Percentiles rank a stretch among this genome's conserved stretches.
Conservation (phyloP, 64 coral and sea anemone genomes). For the Stichodactyla helianthus region DNA sequence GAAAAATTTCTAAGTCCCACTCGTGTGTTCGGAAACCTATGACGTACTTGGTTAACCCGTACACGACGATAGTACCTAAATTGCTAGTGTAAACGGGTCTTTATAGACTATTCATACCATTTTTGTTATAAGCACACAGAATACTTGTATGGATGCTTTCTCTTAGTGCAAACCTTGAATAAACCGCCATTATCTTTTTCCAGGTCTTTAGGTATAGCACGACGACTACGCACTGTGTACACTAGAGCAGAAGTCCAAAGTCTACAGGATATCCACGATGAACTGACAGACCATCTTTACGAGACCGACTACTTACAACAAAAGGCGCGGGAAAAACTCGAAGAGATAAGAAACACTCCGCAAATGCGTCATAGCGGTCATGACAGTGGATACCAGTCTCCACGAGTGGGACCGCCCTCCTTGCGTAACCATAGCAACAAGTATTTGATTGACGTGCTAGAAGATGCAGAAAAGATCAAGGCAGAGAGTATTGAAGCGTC, state of each 20-base stretch:
- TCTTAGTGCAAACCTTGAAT: too few relatives aligned
- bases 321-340: slow-evolving; percentile 23
- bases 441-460: neutral
- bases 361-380: neutral
- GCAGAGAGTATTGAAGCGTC: neutral
- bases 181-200: neutral
- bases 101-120: too few relatives aligned
- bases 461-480: slow-evolving; percentile 15
- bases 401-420: neutral
- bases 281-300: slow-evolving; percentile 15
- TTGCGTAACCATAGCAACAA: neutral
- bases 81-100: too few relatives aligned
- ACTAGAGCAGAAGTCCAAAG: neutral
- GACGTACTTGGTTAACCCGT: too few relatives aligned
- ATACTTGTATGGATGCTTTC: too few relatives aligned
- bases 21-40: too few relatives aligned
- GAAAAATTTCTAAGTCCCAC: too few relatives aligned
- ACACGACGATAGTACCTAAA: too few relatives aligned
- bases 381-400: slow-evolving; percentile 18
- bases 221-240: neutral
- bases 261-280: slow-evolving; percentile 16
- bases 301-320: slow-evolving; percentile 17
- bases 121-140: too few relatives aligned
- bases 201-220: slow-evolving; percentile 19
- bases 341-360: neutral